These are phyloP conservation scores for Eudyptes chrysolophus DNA, from an alignment of 2,113 vertebrate genomes.

Conservation along the genomic window DNA sequence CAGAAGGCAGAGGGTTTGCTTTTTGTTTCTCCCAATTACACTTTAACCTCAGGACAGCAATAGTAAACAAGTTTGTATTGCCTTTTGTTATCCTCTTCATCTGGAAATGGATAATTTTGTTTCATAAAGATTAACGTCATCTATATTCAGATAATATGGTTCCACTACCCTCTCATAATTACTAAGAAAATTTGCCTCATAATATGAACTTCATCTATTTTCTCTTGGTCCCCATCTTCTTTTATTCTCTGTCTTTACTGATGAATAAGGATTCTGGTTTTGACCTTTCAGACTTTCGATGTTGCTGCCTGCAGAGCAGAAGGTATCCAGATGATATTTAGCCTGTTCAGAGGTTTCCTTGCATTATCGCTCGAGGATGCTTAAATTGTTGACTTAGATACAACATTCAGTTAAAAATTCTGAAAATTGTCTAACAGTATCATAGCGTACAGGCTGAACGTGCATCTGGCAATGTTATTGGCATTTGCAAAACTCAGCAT, in stretches of 20 bases:
- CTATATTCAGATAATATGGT: background rate
- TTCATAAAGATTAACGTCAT: background rate
- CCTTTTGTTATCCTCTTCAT: background rate
- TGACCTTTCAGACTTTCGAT: background rate
- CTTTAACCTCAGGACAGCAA: background rate
- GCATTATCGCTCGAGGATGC: background rate
- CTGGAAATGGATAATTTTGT: background rate
- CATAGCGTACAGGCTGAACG: rapidly evolving
- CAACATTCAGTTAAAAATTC: background rate
- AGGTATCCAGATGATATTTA: background rate
- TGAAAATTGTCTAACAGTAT: background rate
- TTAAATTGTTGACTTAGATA: background rate
- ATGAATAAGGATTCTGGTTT: background rate
- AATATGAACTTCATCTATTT: background rate
- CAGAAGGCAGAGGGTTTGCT: background rate
- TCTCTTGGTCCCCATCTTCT: background rate
- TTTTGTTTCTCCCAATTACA: background rate
- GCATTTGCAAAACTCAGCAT: background rate
- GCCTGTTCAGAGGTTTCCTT: background rate
- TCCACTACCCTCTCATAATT: background rate
- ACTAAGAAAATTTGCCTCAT: background rate
- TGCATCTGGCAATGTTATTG: background rate
- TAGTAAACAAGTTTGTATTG: background rate
- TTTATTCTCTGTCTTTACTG: background rate
- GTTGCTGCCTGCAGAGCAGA: background rate